These are phyloP conservation scores for Dipus sagitta DNA, from an alignment of 2,797 vertebrate genomes.

Conservation along the genomic window DNA sequence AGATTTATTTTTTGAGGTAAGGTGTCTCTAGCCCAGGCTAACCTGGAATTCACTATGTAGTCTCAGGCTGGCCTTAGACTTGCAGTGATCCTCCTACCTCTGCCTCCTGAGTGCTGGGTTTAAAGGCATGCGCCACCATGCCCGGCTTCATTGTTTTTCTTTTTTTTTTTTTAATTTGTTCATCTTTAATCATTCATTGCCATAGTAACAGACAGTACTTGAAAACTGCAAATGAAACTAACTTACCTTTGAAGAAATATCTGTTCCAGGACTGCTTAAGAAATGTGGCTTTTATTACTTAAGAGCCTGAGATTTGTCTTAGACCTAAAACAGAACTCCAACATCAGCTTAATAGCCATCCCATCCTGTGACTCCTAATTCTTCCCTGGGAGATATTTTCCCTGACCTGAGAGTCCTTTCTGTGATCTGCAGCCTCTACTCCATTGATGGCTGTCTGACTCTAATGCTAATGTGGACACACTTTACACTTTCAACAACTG, in stretches of 20 bases:
- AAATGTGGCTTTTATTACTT: constrained; percentile 43
- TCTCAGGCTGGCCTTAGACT: no score
- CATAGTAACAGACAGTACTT: not conserved
- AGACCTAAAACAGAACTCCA: not conserved
- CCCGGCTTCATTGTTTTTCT: not conserved
- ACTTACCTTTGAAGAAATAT: not conserved
- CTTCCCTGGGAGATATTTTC: not conserved
- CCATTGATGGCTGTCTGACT: not conserved
- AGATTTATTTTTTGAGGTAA: not conserved
- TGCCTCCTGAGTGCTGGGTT: no score
- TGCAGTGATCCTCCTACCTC: no score
- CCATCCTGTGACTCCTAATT: not conserved
- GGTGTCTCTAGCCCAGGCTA: no score
- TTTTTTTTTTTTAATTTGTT: not conserved
- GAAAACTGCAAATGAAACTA: not conserved
- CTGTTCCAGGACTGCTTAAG: not conserved
- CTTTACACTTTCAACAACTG: not conserved
- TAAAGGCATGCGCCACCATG: no score
- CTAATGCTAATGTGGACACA: not conserved
- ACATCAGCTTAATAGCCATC: not conserved
- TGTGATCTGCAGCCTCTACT: rapidly evolving
- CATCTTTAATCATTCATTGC: not conserved
- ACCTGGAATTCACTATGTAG: no score
- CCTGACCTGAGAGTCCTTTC: not conserved
- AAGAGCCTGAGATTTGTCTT: not conserved